Conservation (phyloP, 2,113 vertebrate species). For the Rallus limicola region DNA sequence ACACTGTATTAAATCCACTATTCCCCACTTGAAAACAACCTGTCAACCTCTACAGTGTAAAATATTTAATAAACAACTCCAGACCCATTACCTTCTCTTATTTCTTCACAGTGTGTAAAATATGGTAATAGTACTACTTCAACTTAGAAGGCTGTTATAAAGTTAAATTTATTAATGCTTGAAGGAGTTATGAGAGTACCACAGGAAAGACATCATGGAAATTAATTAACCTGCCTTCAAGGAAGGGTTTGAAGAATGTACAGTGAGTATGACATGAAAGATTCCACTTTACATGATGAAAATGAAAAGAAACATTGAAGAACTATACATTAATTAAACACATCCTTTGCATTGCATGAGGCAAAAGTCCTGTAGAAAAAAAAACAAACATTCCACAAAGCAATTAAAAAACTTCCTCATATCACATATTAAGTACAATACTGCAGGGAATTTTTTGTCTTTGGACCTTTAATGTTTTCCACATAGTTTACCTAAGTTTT, state of each 20-base stretch:
- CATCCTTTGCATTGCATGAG: not conserved
- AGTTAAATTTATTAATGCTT: constrained; percentile 41
- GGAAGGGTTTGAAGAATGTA: constrained; percentile 48
- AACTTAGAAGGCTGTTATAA: not conserved
- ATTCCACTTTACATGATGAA: constrained; percentile 30
- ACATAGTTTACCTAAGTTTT: not conserved
- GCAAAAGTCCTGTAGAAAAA: not conserved
- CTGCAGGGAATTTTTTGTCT: not conserved
- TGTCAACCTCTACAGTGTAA: not conserved
- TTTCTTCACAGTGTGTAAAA: not conserved
- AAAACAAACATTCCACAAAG: not conserved
- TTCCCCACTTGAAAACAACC: not conserved
- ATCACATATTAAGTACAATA: not conserved
- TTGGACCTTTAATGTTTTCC: not conserved
- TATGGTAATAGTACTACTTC: not conserved
- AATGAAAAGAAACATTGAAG: constrained; percentile 28
- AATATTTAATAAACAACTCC: not conserved
- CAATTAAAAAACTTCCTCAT: not conserved
- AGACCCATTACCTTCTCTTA: not conserved
- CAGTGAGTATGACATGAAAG: constrained; percentile 48
- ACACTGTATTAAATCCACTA: not conserved
- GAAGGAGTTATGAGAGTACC: constrained; percentile 4
- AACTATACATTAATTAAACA: constrained; percentile 38
- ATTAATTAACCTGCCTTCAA: constrained; percentile 62
- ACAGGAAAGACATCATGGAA: constrained; percentile 40